Base-by-base conservation (phyloP, 2,888 invertebrate species). In the Drosophila phalerata region DNA sequence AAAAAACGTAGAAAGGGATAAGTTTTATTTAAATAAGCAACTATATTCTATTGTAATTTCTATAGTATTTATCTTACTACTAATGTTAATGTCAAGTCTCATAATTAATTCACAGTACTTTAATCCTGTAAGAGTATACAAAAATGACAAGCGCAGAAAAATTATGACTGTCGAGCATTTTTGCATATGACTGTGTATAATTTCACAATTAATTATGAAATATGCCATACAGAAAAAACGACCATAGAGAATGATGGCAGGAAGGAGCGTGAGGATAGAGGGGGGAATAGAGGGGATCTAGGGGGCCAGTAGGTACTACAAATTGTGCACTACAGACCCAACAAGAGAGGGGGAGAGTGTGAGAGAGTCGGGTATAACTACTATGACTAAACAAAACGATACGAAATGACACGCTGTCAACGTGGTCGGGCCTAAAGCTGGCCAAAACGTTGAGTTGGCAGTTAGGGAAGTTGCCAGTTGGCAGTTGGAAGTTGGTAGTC, bases 161-260 rank as follows among this genome's bases (percentile, higher is more conserved):
- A 80, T 78, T 78, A 78, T 70, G 77, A 73, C 61, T 75, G 70
- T 74, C 73, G 60, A 69, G 53, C 68, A 74, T 75, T 83, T 89
- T 89, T 79, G 79, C 89, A 85, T 83, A 74, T 77, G 83, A 53
- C 69, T 76, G 61, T 82, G 85, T 80, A 85, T 85, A 85, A 89
- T 85, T 89, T 88, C 60, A 88, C 89, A 85, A 89, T 89, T 85
- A 89, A 85, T 85, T 85, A 85, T 85, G 76, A 85, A 85, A 89
- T 82, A 70, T 83, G 89, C 69, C 69, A 70, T 56, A 77, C 69
- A 68, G 62, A 69, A 67, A 30, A 32, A 53, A 52, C 58, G 66
- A 45, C 30, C 30, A 42, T 22, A 43, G 38, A 63, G 40, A 65
- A 22, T 48, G 32, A 40, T 19, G 28, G 22, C 34, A 71, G 62